Percentiles rank a stretch among this genome's conserved stretches.
Evolutionary conservation across 2,888 invertebrate species (phyloP).

Genomic region (Apotomis turbidana): DNA sequence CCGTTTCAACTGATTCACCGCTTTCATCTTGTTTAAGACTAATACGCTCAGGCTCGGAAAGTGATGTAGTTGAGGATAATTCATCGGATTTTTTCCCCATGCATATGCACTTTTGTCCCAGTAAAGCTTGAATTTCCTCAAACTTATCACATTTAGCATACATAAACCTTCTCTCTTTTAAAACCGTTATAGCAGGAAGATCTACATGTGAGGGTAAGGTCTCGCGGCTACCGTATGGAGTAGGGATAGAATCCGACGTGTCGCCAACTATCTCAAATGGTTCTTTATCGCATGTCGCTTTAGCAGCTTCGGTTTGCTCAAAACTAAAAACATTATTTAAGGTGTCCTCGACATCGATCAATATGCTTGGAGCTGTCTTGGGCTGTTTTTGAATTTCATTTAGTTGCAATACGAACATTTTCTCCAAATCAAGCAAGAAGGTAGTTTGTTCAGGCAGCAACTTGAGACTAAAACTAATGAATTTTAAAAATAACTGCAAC

Average conservation of each 20-base stretch:
- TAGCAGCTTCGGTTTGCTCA: constrained; percentile 46
- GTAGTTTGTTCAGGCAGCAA: constrained; percentile 73
- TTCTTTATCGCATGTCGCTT: constrained; percentile 56
- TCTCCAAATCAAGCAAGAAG: constrained; percentile 74
- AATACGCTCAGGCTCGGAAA: not conserved
- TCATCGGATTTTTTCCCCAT: constrained; percentile 41
- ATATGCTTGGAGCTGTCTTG: constrained; percentile 52
- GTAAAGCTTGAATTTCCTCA: constrained; percentile 64
- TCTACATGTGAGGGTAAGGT: constrained; percentile 67
- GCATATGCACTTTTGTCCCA: constrained; percentile 70
- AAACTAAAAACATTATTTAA: constrained; percentile 60
- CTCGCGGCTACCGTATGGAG: constrained; percentile 67
- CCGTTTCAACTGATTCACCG: constrained; percentile 45
- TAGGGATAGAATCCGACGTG: constrained; percentile 57
- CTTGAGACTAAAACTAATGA: constrained; percentile 72
- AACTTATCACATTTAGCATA: constrained; percentile 74
- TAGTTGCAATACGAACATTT: constrained; percentile 72
- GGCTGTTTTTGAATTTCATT: constrained; percentile 72
- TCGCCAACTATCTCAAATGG: constrained; percentile 71
- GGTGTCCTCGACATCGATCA: constrained; percentile 57
- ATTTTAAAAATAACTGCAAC: constrained; percentile 71
- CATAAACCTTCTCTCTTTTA: constrained; percentile 59
- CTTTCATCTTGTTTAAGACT: constrained; percentile 31
- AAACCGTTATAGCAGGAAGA: constrained; percentile 63
- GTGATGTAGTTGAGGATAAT: constrained; percentile 32